Conservation (phyloP, 2,113 vertebrate species). For the Indri indri region DNA sequence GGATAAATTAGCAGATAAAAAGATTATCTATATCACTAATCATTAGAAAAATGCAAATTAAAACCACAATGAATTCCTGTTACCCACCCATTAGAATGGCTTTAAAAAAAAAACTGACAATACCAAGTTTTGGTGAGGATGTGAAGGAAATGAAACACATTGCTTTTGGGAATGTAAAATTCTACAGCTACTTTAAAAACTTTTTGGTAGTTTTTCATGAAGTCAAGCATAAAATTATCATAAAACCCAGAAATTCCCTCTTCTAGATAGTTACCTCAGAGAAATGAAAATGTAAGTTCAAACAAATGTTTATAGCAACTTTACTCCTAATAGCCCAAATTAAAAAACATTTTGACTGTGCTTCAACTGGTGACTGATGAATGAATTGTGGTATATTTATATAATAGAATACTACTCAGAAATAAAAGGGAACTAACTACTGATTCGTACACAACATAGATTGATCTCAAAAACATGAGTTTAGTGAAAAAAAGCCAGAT, state of each 20-base stretch:
- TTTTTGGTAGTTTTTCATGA: too few species aligned
- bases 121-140: neutral
- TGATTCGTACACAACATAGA: too few species aligned
- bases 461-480: neutral
- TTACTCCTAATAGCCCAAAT: neutral
- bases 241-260: neutral
- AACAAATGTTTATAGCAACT: neutral
- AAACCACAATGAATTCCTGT: neutral
- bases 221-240: too few species aligned
- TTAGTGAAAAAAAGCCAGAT: neutral
- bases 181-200: neutral
- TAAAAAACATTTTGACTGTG: neutral
- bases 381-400: neutral
- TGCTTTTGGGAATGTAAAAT: neutral
- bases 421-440: neutral
- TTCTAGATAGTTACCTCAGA: neutral
- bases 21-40: neutral
- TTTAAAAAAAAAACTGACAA: neutral
- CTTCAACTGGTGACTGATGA: neutral
- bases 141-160: neutral
- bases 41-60: neutral
- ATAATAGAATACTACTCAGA: neutral
- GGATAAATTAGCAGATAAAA: neutral
- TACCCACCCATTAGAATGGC: neutral
- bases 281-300: neutral